Percentiles rank a stretch among this genome's conserved stretches.
Evolutionary conservation across 2,113 vertebrate species (phyloP).

Genomic region (Odocoileus virginianus): DNA sequence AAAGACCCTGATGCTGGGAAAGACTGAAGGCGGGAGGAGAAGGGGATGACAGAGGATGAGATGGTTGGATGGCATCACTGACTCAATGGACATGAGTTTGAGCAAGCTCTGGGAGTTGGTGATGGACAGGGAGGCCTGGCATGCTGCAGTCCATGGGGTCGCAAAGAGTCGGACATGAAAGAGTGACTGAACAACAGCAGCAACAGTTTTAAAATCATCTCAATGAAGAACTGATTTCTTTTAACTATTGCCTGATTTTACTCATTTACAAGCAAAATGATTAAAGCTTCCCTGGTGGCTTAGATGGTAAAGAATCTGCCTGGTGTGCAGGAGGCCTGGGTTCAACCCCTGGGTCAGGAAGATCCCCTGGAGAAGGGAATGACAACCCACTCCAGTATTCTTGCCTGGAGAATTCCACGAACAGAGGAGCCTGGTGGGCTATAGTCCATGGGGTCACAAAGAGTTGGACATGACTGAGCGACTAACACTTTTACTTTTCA

Average conservation of each 20-base stretch:
- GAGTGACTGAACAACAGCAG: neutral
- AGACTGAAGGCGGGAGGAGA: neutral
- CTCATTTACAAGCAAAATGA: slow-evolving; percentile 36
- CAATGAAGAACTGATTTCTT: neutral
- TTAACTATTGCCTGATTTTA: neutral
- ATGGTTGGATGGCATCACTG: neutral
- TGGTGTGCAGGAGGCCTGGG: neutral
- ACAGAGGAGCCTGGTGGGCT: neutral
- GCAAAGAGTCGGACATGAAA: neutral
- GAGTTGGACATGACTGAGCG: neutral
- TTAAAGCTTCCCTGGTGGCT: neutral
- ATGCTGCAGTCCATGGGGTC: neutral
- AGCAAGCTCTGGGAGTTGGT: neutral
- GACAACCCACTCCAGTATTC: neutral
- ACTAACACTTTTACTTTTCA: neutral
- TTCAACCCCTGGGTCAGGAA: neutral
- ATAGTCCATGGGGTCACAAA: neutral
- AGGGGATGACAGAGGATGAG: neutral
- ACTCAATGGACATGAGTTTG: neutral
- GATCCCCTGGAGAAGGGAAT: neutral
- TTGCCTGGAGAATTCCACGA: neutral
- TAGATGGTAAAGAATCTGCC: neutral
- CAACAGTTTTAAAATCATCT: neutral
- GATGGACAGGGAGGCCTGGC: neutral
- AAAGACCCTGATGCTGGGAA: neutral